Conservation (phyloP, 2,113 vertebrate species). For the Rhea pennata region DNA sequence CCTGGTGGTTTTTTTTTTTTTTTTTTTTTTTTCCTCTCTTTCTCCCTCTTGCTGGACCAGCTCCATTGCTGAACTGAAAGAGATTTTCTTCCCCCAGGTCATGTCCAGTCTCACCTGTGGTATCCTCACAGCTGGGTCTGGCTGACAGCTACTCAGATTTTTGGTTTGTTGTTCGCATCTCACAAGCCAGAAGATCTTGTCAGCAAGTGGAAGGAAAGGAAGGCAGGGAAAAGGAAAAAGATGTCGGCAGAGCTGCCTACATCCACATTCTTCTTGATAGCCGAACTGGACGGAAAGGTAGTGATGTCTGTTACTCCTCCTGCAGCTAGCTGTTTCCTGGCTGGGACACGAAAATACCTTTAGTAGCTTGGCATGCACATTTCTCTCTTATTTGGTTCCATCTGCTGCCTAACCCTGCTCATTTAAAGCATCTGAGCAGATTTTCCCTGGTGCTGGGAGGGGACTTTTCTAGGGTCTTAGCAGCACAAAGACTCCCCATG, state of each 20-base stretch:
- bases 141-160: conserved; percentile 92
- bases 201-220: conserved; percentile 72
- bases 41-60: background rate
- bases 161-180: conserved; percentile 91
- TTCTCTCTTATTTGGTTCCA: background rate
- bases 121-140: conserved; percentile 97
- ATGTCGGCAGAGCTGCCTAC: conserved; percentile 43
- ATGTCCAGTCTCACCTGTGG: conserved; percentile 88
- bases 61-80: conserved; percentile 9
- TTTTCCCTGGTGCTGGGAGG: background rate
- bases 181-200: conserved; percentile 88
- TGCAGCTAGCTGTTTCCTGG: background rate
- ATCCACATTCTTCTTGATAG: conserved; percentile 80
- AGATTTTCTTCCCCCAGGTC: conserved; percentile 73
- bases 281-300: conserved; percentile 88
- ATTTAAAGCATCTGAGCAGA: background rate
- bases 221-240: conserved; percentile 53
- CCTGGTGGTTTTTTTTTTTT: background rate
- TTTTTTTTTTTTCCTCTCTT: too few relatives aligned
- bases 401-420: background rate
- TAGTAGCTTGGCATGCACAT: background rate
- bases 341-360: background rate
- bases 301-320: background rate
- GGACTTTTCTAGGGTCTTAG: background rate
- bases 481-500: background rate